A percentile compares a stretch with the other conserved stretches of the same genome.
Conservation (phyloP, 1,140 invertebrate genomes). For the Papilio aristodemus region DNA sequence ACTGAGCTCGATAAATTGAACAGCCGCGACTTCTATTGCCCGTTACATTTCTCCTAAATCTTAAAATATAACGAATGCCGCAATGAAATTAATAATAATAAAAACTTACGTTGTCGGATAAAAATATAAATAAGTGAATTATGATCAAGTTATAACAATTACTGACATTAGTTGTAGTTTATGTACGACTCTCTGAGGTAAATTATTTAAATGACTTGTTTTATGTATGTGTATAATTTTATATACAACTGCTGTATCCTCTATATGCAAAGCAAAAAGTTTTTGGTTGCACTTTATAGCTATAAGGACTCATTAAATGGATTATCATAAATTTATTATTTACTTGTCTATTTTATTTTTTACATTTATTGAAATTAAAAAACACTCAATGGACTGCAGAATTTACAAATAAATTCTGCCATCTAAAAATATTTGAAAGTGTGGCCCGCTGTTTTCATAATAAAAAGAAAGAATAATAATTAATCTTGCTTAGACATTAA, state of each 20-base stretch:
- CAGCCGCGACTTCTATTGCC: not conserved
- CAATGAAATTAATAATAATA: not conserved
- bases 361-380: not conserved
- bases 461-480: constrained; percentile 25
- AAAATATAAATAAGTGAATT: not conserved
- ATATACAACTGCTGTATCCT: too few species aligned
- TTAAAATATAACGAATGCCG: not conserved
- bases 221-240: too few species aligned
- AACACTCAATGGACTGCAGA: not conserved
- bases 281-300: too few species aligned
- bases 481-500: constrained; percentile 19
- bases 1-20: not conserved
- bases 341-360: too few species aligned
- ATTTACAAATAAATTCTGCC: not conserved
- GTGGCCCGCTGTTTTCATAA: not conserved
- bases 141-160: not conserved
- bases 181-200: too few species aligned
- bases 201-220: too few species aligned
- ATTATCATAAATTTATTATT: too few species aligned
- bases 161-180: too few species aligned
- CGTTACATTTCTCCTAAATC: not conserved
- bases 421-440: not conserved
- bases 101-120: not conserved
- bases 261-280: too few species aligned
- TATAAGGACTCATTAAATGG: too few species aligned